Evolutionary conservation across 2,113 vertebrate genomes (phyloP).

Genomic region (Meleagris gallopavo): DNA sequence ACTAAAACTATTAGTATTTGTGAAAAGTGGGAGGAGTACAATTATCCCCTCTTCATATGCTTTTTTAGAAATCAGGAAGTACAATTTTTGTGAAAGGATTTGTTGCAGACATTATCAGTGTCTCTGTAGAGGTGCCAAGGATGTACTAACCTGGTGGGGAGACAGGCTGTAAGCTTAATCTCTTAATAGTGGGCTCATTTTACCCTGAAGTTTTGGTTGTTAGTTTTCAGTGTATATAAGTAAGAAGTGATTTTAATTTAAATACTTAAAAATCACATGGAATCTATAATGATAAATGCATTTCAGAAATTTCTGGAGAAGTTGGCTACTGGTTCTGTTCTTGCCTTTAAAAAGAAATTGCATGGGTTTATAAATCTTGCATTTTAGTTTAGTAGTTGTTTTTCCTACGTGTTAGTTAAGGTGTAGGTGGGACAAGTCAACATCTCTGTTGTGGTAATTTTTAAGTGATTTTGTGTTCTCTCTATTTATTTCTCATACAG

Average conservation of each 20-base stretch:
- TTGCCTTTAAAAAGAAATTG: background rate
- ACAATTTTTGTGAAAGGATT: background rate
- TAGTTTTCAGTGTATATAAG: background rate
- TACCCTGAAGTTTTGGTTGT: background rate
- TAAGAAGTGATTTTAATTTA: background rate
- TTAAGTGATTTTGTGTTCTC: background rate
- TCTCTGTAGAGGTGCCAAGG: background rate
- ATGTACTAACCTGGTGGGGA: background rate
- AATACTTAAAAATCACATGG: background rate
- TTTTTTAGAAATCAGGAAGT: background rate
- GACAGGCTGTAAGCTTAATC: background rate
- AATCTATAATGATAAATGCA: background rate
- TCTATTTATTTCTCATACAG: conserved; percentile 64
- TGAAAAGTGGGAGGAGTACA: background rate
- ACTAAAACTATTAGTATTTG: background rate
- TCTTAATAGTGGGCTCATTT: background rate
- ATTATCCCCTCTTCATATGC: background rate
- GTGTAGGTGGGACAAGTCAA: background rate
- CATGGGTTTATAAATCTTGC: background rate
- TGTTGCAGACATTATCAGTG: background rate
- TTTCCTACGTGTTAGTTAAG: background rate
- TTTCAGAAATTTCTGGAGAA: background rate
- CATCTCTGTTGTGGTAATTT: background rate
- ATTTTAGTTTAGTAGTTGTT: background rate
- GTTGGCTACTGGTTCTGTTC: background rate